A percentile compares a stretch with the other conserved stretches of the same genome.
phyloP scores from a whole-genome alignment of 2,113 vertebrate species.

The Amia ocellicauda region DNA sequence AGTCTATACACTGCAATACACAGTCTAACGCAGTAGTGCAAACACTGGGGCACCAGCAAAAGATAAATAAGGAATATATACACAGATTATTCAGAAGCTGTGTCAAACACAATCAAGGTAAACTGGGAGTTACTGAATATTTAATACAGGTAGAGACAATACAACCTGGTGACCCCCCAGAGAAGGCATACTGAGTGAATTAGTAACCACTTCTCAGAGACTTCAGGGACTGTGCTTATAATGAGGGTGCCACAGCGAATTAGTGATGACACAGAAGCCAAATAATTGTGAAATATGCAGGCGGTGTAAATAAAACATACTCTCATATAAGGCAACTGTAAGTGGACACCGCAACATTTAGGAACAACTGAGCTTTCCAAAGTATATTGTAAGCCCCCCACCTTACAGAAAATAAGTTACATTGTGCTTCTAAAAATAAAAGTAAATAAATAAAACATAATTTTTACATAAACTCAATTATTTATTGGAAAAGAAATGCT shows the following conservation, averaged over 20 bases:
- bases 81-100: conserved; percentile 31
- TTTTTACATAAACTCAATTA: no score
- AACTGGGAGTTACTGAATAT: conserved; percentile 38
- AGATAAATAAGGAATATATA: conserved; percentile 19
- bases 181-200: conserved; percentile 34
- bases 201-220: conserved; percentile 36
- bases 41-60: not conserved
- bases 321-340: not conserved
- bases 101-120: conserved; percentile 44
- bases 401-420: no score
- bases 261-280: conserved; percentile 39
- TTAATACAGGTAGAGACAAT: conserved; percentile 31
- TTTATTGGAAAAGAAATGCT: no score
- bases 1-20: no score
- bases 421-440: no score
- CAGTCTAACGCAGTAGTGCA: not conserved
- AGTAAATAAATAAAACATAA: no score
- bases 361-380: not conserved
- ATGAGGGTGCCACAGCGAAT: conserved; percentile 54
- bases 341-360: not conserved
- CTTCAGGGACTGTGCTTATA: conserved; percentile 44
- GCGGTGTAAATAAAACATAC: conserved; percentile 31
- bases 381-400: not conserved
- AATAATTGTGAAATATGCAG: conserved; percentile 43
- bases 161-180: conserved; percentile 27